A percentile compares a stretch with the other conserved stretches of the same genome.
These are phyloP conservation scores for Malaclemys terrapin DNA, from an alignment of 2,113 vertebrate genomes.

Conservation along the genomic window DNA sequence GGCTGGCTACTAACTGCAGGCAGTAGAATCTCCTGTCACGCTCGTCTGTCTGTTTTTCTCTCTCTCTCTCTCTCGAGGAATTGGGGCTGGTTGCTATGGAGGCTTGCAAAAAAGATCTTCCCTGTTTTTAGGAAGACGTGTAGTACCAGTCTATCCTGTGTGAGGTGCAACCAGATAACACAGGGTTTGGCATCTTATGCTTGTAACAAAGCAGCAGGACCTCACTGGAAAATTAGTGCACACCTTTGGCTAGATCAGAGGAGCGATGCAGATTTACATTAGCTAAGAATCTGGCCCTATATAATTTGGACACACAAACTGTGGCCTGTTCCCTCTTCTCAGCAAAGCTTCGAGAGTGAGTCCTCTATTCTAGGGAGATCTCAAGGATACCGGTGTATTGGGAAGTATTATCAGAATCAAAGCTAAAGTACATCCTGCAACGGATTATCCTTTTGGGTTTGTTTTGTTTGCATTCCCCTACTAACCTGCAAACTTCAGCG, in stretches of 20 bases:
- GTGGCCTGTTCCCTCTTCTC: neutral
- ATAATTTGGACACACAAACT: neutral
- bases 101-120: neutral
- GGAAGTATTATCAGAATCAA: neutral
- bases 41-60: neutral
- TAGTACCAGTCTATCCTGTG: neutral
- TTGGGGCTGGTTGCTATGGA: neutral
- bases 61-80: neutral
- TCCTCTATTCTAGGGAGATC: neutral
- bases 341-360: neutral
- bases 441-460: neutral
- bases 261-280: neutral
- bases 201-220: neutral
- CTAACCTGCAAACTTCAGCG: neutral
- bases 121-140: neutral
- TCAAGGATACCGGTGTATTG: neutral
- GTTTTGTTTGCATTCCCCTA: neutral
- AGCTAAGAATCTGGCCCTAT: neutral
- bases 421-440: neutral
- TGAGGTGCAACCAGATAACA: neutral
- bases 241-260: neutral
- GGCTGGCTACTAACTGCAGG: accelerated
- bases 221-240: neutral
- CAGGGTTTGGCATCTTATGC: neutral
- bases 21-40: neutral